Conservation (phyloP, 2,888 invertebrate genomes). For the Drosophila dives region DNA sequence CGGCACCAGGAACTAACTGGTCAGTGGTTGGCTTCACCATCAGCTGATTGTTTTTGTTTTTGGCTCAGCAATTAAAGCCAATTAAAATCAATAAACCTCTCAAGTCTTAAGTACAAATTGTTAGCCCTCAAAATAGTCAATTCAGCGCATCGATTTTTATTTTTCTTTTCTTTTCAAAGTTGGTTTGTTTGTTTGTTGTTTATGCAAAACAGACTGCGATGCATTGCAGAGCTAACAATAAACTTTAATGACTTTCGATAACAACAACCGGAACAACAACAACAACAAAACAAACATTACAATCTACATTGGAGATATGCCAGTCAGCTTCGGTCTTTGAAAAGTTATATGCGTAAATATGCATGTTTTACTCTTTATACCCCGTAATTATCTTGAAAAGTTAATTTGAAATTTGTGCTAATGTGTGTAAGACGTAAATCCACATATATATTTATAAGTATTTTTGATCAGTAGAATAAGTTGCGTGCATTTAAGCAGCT, state of each 20-base stretch:
- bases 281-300: constrained; percentile 7
- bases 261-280: constrained; percentile 25
- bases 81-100: constrained; percentile 72
- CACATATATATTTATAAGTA: not conserved
- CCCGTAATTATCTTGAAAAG: not conserved
- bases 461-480: not conserved
- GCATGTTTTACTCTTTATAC: constrained; percentile 4
- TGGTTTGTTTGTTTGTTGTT: constrained; percentile 2
- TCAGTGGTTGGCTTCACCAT: not conserved
- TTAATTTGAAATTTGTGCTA: not conserved
- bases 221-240: constrained; percentile 63
- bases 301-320: constrained; percentile 43
- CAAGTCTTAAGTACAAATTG: constrained; percentile 31
- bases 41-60: constrained; percentile 1
- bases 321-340: constrained; percentile 23
- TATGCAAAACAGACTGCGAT: constrained; percentile 32
- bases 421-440: not conserved
- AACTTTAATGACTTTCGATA: constrained; percentile 58
- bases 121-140: constrained; percentile 47
- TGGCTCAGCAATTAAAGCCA: constrained; percentile 57
- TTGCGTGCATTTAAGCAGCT: not conserved
- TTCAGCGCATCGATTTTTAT: constrained; percentile 23
- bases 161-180: constrained; percentile 10
- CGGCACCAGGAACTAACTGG: constrained; percentile 11
- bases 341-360: constrained; percentile 4